Conservation (phyloP, 2,797 vertebrate genomes). For the Apodemus agrarius region DNA sequence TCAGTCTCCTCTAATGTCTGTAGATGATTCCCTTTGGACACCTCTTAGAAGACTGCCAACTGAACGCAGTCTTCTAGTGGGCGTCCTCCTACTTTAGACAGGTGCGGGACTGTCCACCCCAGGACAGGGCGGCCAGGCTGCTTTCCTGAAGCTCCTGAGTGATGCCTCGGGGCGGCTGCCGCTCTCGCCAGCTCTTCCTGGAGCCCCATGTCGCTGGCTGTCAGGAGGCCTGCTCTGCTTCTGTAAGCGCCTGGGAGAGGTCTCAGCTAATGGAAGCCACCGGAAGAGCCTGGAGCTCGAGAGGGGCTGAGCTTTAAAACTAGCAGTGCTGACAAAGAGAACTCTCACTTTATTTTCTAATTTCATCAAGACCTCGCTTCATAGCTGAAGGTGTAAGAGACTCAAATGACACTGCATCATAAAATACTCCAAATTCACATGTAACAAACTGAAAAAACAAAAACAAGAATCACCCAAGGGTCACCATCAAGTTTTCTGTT, state of each 20-base stretch:
- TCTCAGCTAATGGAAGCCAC: not conserved
- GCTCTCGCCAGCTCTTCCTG: not conserved
- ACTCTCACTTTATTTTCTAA: not conserved
- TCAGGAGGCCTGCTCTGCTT: not conserved
- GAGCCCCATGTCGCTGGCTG: not conserved
- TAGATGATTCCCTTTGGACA: not conserved
- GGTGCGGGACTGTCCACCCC: not conserved
- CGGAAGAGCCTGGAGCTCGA: not conserved
- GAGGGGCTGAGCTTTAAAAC: not conserved
- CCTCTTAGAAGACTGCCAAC: not conserved
- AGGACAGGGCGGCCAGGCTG: not conserved
- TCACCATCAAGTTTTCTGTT: conserved; percentile 95
- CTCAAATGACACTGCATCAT: not conserved
- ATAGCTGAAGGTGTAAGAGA: not conserved
- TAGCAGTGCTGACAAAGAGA: not conserved
- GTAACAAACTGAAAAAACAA: conserved; percentile 72
- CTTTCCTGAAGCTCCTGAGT: not conserved
- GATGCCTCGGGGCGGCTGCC: no score
- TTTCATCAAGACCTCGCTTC: not conserved
- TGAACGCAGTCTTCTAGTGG: not conserved
- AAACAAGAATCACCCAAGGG: conserved; percentile 73
- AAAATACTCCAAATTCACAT: conserved; percentile 24
- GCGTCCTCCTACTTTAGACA: not conserved
- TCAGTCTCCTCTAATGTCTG: not conserved
- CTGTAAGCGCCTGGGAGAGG: not conserved